Base-by-base conservation (phyloP, 1,140 invertebrate species). In the Diuraphis noxia region DNA sequence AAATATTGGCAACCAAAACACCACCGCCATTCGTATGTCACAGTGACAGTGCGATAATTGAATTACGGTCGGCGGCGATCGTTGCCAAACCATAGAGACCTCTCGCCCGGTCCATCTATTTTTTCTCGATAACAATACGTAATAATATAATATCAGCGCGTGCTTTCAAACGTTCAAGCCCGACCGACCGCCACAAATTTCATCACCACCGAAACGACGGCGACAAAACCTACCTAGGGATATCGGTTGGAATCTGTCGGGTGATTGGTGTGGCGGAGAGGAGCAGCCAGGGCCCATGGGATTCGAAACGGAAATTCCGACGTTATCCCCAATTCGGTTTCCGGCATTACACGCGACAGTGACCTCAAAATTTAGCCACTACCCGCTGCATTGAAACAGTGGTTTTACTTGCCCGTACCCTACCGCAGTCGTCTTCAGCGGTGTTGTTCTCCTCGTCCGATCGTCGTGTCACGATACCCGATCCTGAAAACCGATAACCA, bases 1-100 rank as follows among this genome's bases (percentile, higher is more conserved):
- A 82, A 49, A 49, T 49, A 49, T 86, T 86, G 43, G 84, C n/a
- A 86, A 86, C 41, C n/a, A 49, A 23, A 49, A 86, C 84, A 23
- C 84, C 19, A 86, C 25, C 10, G 13, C 38, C 56, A n/a, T 10
- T n/a, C 40, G 25, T 40, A 1, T 40, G 82, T 85, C 82, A 85
- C n/a, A 34, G 40, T 46, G 84, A 86, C 84, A 23, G 84, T 46
- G 21, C 43, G 84, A 86, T 86, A 86, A 49, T 49, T 86, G 43
- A 86, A 49, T 86, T 86, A 86, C 43, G 25, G n/a, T 86, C 84
- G 9, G 30, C 34, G 19, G 19, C 43, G 8, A 36, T 49, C 43
- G 43, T 86, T 86, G 43, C 38, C 38, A 41, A 72, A 36, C 34
- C 79, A 49, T 10, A 19, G 84, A 10, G 6, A n/a, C 10, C n/a